These are phyloP conservation scores for Paramormyrops kingsleyae DNA, from an alignment of 2,113 vertebrate genomes.

Conservation along the genomic window DNA sequence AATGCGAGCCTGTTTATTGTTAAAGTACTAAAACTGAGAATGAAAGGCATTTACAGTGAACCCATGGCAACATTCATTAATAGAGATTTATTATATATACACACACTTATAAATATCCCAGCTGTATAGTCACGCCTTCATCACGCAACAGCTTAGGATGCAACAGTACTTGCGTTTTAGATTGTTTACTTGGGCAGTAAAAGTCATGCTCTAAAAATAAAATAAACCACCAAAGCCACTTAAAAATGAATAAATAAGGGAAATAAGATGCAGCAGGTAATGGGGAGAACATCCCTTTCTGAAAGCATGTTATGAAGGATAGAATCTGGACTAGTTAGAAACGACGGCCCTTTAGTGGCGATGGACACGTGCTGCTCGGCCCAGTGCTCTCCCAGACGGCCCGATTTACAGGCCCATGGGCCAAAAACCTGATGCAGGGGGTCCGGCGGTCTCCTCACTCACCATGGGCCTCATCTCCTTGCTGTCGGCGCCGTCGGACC, in stretches of 20 bases:
- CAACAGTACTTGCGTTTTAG: background rate
- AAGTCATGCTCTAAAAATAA: background rate
- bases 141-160: background rate
- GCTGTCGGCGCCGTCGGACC: constrained; percentile 60
- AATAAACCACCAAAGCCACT: background rate
- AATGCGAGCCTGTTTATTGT: too few relatives aligned
- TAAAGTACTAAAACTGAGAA: too few relatives aligned
- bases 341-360: background rate
- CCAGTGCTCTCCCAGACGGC: constrained; percentile 62
- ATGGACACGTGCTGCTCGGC: background rate
- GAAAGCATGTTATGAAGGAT: background rate
- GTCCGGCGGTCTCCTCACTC: constrained; percentile 54
- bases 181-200: background rate
- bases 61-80: background rate
- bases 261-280: background rate
- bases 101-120: background rate
- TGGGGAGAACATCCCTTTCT: background rate
- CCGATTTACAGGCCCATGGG: constrained; percentile 86
- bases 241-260: background rate
- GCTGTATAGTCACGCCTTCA: background rate
- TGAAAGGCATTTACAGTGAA: background rate
- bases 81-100: background rate
- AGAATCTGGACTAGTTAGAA: background rate
- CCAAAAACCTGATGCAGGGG: constrained; percentile 71
- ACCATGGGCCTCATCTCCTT: constrained; percentile 90